Percentiles rank a stretch among this genome's conserved stretches.
phyloP scores from a whole-genome alignment of 2,797 vertebrate species.

The Cryptoprocta ferox region DNA sequence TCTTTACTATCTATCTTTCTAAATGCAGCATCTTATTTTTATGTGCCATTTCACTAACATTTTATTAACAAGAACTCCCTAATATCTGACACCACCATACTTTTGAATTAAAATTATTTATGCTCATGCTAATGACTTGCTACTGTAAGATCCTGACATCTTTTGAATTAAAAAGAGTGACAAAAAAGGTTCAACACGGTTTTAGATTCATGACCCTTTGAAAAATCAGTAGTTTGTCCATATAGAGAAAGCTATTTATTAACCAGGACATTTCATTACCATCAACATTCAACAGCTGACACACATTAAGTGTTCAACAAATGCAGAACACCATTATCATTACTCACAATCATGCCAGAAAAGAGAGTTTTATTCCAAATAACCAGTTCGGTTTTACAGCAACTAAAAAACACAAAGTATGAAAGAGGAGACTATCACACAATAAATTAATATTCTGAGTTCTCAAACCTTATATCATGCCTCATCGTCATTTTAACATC shows the following conservation, averaged over 20 bases:
- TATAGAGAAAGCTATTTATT: background rate
- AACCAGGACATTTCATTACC: background rate
- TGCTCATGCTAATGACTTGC: constrained; percentile 1
- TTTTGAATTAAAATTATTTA: constrained; percentile 55
- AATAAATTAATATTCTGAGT: background rate
- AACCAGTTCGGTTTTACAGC: background rate
- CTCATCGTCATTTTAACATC: constrained; percentile 62
- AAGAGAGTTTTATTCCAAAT: background rate
- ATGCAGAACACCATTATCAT: background rate
- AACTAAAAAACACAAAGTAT: constrained; percentile 1
- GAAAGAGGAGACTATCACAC: background rate
- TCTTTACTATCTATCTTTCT: constrained; percentile 6
- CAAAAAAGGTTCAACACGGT: background rate
- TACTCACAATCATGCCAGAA: background rate
- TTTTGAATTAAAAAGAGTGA: constrained; percentile 50
- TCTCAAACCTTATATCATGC: constrained; percentile 72
- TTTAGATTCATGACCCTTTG: constrained; percentile 7
- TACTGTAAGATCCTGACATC: constrained; percentile 16
- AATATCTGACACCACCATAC: background rate
- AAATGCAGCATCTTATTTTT: background rate
- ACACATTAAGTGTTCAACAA: background rate
- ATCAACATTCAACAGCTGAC: background rate
- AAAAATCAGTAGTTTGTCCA: constrained; percentile 25
- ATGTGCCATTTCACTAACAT: background rate
- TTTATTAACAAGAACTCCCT: constrained; percentile 35